These are phyloP conservation scores for Drepana falcataria DNA, from an alignment of 2,888 invertebrate genomes.

Conservation along the genomic window DNA sequence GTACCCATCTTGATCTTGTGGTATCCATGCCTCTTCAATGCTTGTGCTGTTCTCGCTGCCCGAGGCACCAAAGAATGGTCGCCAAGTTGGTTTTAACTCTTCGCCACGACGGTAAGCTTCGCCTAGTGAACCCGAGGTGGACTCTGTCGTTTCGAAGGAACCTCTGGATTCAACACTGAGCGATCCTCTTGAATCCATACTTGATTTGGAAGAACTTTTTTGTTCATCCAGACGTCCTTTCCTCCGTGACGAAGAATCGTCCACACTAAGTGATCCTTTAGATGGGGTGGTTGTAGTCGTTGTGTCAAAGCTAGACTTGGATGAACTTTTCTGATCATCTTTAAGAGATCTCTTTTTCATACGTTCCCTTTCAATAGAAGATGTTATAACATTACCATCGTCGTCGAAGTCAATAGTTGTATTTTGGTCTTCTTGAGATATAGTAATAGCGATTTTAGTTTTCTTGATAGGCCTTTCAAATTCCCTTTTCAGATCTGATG, in stretches of 20 bases:
- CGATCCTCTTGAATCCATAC: slow-evolving; percentile 81
- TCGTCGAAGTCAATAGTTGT: slow-evolving; percentile 75
- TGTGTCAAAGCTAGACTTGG: slow-evolving; percentile 80
- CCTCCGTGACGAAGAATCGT: slow-evolving; percentile 69
- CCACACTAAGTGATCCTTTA: slow-evolving; percentile 72
- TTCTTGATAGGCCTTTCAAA: slow-evolving; percentile 71
- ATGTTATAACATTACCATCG: slow-evolving; percentile 69
- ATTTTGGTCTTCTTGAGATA: slow-evolving; percentile 75
- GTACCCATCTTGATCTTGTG: slow-evolving; percentile 84
- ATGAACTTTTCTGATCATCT: slow-evolving; percentile 75
- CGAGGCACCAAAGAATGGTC: slow-evolving; percentile 87
- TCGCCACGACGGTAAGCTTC: slow-evolving; percentile 83
- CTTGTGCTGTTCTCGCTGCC: slow-evolving; percentile 90
- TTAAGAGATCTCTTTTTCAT: slow-evolving; percentile 66
- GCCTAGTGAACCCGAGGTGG: slow-evolving; percentile 86
- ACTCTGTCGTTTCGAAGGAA: slow-evolving; percentile 85
- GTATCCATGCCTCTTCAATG: slow-evolving; percentile 89
- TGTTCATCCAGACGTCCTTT: slow-evolving; percentile 67
- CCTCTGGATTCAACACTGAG: slow-evolving; percentile 84
- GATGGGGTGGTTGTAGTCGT: slow-evolving; percentile 71
- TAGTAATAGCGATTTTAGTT: slow-evolving; percentile 74
- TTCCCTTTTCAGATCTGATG: slow-evolving; percentile 66
- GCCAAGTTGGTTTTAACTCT: slow-evolving; percentile 89
- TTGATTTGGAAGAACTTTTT: slow-evolving; percentile 80
- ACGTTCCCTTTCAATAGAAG: slow-evolving; percentile 63